Conservation (phyloP, 1,140 invertebrate species). For the Semibalanus balanoides region DNA sequence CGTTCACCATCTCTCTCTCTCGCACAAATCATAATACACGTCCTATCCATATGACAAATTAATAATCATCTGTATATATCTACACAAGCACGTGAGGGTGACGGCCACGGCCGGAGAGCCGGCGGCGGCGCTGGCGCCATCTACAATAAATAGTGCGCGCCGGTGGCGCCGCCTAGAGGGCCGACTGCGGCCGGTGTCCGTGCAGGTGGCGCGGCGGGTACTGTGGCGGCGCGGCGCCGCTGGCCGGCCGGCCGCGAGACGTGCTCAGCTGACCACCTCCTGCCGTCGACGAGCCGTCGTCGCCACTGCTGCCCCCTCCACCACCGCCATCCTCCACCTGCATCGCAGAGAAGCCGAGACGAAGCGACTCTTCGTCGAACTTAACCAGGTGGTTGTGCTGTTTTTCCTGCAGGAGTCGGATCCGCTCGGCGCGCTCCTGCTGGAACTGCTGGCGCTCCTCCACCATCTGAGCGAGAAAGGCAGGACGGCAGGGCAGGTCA, state of each 20-base stretch:
- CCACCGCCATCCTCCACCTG: neutral
- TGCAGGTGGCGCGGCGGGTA: neutral
- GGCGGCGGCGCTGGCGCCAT: neutral
- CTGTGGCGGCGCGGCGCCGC: neutral
- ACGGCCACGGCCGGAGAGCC: no score
- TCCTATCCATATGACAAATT: neutral
- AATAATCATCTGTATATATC: neutral
- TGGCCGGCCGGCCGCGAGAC: neutral
- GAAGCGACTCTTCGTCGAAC: slow-evolving; percentile 85
- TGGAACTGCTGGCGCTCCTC: slow-evolving; percentile 78
- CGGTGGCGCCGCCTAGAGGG: neutral
- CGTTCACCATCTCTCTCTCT: no score
- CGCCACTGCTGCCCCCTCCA: neutral
- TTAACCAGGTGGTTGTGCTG: slow-evolving; percentile 78
- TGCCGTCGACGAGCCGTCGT: no score
- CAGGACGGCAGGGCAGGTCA: no score
- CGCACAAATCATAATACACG: neutral
- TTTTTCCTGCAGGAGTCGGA: slow-evolving; percentile 69
- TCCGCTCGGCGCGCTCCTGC: slow-evolving; percentile 72
- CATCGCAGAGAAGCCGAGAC: slow-evolving; percentile 54
- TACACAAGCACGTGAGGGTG: neutral
- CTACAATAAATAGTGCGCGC: neutral
- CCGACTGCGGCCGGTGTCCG: neutral
- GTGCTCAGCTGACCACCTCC: neutral
- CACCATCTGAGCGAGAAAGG: slow-evolving; percentile 56